Conservation (phyloP, 2,113 vertebrate species). For the Pangasianodon hypophthalmus region DNA sequence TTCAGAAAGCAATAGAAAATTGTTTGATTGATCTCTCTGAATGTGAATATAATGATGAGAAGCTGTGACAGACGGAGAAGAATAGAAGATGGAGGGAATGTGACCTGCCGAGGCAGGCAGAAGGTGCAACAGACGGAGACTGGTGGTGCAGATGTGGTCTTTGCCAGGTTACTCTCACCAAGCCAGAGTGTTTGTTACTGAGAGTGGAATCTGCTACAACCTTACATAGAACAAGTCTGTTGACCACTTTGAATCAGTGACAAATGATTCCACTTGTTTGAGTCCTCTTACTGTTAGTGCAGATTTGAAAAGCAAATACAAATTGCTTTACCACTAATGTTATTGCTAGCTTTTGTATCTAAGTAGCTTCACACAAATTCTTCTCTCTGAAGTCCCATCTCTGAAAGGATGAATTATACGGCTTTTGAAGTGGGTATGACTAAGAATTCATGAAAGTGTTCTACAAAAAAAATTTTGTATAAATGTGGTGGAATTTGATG, state of each 20-base stretch:
- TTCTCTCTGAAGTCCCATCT: neutral
- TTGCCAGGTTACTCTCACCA: neutral
- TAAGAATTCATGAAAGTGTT: neutral
- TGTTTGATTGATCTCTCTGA: neutral
- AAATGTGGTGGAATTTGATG: neutral
- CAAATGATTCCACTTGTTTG: neutral
- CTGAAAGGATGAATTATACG: neutral
- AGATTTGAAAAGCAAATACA: neutral
- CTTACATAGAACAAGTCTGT: neutral
- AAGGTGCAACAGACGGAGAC: constrained; percentile 2
- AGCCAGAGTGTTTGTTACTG: neutral
- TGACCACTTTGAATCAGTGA: neutral
- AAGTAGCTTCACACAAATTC: neutral
- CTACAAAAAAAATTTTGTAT: neutral
- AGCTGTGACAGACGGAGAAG: neutral
- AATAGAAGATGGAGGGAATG: neutral
- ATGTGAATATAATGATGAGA: neutral
- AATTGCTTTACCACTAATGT: neutral
- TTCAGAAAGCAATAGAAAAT: neutral
- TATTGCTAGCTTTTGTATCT: neutral
- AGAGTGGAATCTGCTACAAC: neutral
- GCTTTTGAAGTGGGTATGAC: neutral
- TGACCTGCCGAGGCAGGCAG: neutral
- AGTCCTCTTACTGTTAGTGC: neutral
- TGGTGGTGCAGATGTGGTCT: constrained; percentile 6